These are phyloP conservation scores for Accipiter cooperii DNA, from an alignment of 2,113 vertebrate genomes.

Conservation along the genomic window DNA sequence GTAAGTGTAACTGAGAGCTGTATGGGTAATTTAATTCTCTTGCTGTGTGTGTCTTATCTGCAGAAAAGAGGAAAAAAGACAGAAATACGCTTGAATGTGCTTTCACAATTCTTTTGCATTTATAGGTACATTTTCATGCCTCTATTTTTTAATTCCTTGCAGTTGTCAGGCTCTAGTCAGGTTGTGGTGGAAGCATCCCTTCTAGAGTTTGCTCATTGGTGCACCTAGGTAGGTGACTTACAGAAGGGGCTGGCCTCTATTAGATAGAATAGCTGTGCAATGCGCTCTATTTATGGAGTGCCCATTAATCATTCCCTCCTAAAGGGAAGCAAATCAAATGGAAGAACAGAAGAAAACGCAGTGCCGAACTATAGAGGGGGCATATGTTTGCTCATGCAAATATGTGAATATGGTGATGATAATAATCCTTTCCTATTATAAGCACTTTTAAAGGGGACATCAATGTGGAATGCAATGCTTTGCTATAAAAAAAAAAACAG, in stretches of 20 bases:
- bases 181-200: neutral
- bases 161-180: neutral
- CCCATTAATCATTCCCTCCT: neutral
- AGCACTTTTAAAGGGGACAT: neutral
- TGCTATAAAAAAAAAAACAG: neutral
- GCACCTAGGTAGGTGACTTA: neutral
- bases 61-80: neutral
- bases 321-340: neutral
- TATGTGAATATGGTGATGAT: neutral
- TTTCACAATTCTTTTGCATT: neutral
- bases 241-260: neutral
- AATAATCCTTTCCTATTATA: neutral
- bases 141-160: neutral
- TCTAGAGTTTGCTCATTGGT: neutral
- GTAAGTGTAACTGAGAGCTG: neutral
- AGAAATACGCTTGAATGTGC: neutral
- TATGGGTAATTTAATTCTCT: neutral
- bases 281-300: neutral
- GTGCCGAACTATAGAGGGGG: neutral
- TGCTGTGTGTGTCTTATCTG: neutral
- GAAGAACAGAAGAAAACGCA: neutral
- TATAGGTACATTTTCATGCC: neutral
- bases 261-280: neutral
- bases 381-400: neutral
- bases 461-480: neutral